Percentiles rank a stretch among this genome's conserved stretches.
These are phyloP conservation scores for Alaudala cheleensis DNA, from an alignment of 2,113 vertebrate species.

Conservation along the genomic window DNA sequence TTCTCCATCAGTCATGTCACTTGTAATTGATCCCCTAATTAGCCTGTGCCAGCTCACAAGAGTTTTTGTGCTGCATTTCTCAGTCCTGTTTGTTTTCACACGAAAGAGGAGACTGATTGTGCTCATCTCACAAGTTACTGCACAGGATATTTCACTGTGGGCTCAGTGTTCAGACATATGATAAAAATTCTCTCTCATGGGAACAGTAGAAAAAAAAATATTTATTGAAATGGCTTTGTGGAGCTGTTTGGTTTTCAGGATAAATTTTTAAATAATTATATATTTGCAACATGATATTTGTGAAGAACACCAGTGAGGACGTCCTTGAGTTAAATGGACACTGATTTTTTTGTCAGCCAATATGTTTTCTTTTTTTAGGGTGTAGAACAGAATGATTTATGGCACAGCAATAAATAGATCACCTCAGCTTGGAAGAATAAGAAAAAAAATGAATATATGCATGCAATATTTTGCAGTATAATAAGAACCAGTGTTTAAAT, in stretches of 20 bases:
- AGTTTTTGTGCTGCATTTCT: background rate
- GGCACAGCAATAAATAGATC: background rate
- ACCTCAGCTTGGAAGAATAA: background rate
- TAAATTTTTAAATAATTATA: background rate
- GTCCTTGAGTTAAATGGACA: background rate
- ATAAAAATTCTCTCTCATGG: background rate
- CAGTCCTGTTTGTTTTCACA: background rate
- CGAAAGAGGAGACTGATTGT: background rate
- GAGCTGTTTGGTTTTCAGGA: background rate
- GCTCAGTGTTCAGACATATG: background rate
- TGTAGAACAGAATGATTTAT: background rate
- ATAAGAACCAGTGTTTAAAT: conserved; percentile 18
- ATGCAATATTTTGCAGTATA: conserved; percentile 2
- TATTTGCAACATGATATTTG: background rate
- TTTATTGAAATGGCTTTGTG: background rate
- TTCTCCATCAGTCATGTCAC: background rate
- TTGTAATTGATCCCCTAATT: background rate
- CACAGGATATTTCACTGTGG: background rate
- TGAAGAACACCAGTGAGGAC: background rate
- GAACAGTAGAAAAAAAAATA: background rate
- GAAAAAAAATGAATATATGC: conserved; percentile 12
- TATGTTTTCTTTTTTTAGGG: background rate
- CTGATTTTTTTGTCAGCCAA: background rate
- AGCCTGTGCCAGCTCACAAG: background rate
- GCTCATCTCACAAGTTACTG: background rate